These are phyloP conservation scores for Acomys russatus DNA, from an alignment of 2,797 vertebrate genomes.

Conservation along the genomic window DNA sequence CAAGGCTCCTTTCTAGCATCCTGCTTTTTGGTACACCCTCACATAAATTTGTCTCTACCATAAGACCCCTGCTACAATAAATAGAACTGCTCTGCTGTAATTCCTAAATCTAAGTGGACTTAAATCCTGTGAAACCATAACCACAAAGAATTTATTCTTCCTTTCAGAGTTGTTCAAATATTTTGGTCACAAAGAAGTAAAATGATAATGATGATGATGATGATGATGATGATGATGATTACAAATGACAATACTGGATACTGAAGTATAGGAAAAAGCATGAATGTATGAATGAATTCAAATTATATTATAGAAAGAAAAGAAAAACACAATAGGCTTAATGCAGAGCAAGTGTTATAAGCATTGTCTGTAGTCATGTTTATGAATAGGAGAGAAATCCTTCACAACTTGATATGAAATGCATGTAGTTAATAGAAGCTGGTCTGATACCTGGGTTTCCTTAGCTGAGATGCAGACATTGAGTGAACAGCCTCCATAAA, in stretches of 20 bases:
- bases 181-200: neutral
- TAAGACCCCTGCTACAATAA: no score
- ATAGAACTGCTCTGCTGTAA: neutral
- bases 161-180: neutral
- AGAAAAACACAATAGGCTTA: slow-evolving; percentile 16
- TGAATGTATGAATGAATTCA: neutral
- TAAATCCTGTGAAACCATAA: neutral
- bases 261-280: slow-evolving; percentile 17
- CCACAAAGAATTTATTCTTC: neutral
- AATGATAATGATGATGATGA: neutral
- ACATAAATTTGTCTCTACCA: no score
- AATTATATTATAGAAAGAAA: slow-evolving; percentile 44
- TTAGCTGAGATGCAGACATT: neutral
- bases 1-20: neutral
- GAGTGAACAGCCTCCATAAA: neutral
- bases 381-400: neutral
- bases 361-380: slow-evolving; percentile 11
- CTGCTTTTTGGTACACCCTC: neutral
- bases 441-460: neutral
- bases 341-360: neutral
- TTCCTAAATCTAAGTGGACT: neutral
- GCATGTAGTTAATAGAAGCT: neutral
- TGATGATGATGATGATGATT: no score
- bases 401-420: neutral
- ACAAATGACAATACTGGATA: slow-evolving; percentile 30